Evolutionary conservation across 2,888 invertebrate species (phyloP).

Genomic region (Mimumesa dahlbomi): DNA sequence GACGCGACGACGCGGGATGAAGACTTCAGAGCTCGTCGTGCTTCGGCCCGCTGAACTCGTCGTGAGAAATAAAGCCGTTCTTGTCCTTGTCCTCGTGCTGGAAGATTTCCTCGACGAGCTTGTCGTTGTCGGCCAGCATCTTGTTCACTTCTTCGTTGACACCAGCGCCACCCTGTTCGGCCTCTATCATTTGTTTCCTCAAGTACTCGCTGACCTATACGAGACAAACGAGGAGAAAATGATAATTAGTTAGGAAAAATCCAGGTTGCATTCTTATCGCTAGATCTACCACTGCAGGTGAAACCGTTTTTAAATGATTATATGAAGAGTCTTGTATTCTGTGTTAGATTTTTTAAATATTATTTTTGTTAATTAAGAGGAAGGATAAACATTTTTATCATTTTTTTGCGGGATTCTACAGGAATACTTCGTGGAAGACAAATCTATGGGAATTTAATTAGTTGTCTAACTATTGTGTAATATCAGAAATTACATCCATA

Average conservation of each 20-base stretch:
- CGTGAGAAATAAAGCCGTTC: constrained; percentile 97
- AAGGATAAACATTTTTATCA: too few relatives aligned
- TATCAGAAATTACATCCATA: too few relatives aligned
- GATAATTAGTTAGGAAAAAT: neutral
- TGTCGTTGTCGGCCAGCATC: constrained; percentile 94
- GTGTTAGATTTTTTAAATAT: too few relatives aligned
- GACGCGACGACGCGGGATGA: constrained; percentile 51
- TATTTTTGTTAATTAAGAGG: too few relatives aligned
- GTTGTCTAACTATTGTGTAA: too few relatives aligned
- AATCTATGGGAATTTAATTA: too few relatives aligned
- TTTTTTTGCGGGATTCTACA: too few relatives aligned
- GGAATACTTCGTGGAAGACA: too few relatives aligned
- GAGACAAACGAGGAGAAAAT: neutral
- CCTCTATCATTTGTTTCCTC: constrained; percentile 94
- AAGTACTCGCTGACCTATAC: constrained; percentile 94
- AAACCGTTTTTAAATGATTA: too few relatives aligned
- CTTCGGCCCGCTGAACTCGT: constrained; percentile 98
- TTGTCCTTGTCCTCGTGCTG: constrained; percentile 98
- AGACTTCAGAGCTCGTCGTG: constrained; percentile 94
- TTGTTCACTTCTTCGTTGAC: constrained; percentile 90
- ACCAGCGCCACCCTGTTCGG: constrained; percentile 83
- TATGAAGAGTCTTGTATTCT: too few relatives aligned
- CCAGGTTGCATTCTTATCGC: too few relatives aligned
- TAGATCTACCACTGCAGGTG: too few relatives aligned
- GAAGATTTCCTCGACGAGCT: constrained; percentile 97